phyloP scores from a whole-genome alignment of 2,888 invertebrate species.

The Rhodophaea formosa region DNA sequence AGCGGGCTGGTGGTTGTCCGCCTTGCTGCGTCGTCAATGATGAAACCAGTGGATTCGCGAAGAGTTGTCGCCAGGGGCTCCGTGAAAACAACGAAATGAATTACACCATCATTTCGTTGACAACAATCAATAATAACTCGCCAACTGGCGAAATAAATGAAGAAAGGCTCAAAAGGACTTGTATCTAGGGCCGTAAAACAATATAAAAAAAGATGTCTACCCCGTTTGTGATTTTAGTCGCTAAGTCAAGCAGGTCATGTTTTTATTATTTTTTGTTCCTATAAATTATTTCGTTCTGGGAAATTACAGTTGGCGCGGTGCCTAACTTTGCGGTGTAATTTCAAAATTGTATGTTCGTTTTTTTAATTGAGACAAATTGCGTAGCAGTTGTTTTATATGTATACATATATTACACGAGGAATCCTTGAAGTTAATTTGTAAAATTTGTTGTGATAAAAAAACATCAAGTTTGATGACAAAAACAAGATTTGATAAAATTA shows the following conservation, averaged over 20 bases:
- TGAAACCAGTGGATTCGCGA: no score
- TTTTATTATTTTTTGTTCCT: background rate
- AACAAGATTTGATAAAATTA: background rate
- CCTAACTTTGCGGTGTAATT: constrained; percentile 5
- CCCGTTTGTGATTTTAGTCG: background rate
- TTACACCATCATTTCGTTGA: no score
- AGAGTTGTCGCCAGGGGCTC: no score
- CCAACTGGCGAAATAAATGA: no score
- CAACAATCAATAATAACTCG: no score
- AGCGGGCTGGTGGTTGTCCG: no score
- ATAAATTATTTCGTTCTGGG: background rate
- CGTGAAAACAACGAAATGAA: no score
- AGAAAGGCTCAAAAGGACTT: no score
- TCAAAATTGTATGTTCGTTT: constrained; percentile 6
- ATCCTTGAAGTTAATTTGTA: constrained; percentile 1
- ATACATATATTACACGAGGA: background rate
- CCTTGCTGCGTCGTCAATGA: no score
- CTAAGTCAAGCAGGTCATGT: background rate
- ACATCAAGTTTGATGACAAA: background rate
- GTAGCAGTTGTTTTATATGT: constrained; percentile 3
- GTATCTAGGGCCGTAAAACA: no score
- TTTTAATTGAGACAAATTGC: constrained; percentile 11
- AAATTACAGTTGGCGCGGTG: constrained; percentile 5
- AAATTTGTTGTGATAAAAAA: background rate
- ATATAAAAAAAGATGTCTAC: no score